Evolutionary conservation across 2,888 invertebrate genomes (phyloP), one percentile per base, ranked within the genome.

Genomic region (Trachelus iudaicus): DNA sequence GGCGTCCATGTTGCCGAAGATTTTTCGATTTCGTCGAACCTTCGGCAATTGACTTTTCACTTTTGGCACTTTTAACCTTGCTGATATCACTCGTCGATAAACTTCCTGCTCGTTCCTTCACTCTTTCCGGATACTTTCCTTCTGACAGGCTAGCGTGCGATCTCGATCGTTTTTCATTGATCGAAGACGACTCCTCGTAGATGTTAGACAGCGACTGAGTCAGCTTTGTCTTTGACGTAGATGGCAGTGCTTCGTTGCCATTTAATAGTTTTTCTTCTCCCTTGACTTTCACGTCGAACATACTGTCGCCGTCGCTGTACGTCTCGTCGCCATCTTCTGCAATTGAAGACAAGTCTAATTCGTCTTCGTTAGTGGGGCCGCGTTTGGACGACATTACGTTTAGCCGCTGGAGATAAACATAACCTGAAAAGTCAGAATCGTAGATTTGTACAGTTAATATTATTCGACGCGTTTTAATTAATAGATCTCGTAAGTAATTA

Each of bases 321-420:
- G 86, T 75, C 30, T 86, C 87, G 31, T 76, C 79, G 73, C 79
- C 75, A 56, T 86, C 85, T 31, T 79, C 76, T 0, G 80, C 83
- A n/a, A 85, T 85, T 4, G 84, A 85, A 4, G 84, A 82, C 15
- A 85, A 73, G 33, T 86, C 83, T 0, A 80, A 77, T 34, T 83
- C 83, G n/a, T 81, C 79, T 37, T 84, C 83, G 13, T 68, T 79
- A 1, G 71, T 78, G 0, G 69, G 34, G 6, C 79, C 80, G 9
- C 77, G 83, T 69, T 80, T 85, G 23, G 78, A 34, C 0, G 85
- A 82, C 68, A 79, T 82, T 1, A 93, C 92, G 85, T 93, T 94
- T 75, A 93, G 83, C 84, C 93, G 92, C 84, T 93, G 93, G 31
- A 94, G 88, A 84, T 93, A 93, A 1, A 94, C 92, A 83, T 92